Evolutionary conservation across 2,113 vertebrate species (phyloP), one percentile per base, ranked within the genome.

Genomic region (Dromiciops gliroides): DNA sequence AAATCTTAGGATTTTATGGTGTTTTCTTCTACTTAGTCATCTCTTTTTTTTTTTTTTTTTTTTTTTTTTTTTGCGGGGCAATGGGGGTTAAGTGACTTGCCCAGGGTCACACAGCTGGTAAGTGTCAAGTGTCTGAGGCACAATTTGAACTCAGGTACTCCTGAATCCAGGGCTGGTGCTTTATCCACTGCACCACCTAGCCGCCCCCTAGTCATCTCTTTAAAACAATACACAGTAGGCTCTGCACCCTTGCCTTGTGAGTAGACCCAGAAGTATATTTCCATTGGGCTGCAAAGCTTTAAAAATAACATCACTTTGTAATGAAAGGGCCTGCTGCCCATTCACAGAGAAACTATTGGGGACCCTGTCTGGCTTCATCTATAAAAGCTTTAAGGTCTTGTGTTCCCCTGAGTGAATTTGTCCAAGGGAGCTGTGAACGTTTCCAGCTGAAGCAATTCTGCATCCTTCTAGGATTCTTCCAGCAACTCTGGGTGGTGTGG

Each of bases 221-320:
- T 75, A 19, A 75, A 75, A 44, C 14, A 6, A 44, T 75, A 48
- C 10, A 26, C 47, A 31, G 44, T 48, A 56, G 28, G 4, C 10
- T 44, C 60, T 52, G 14, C 3, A n/a, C 0, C 1, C 50, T 50
- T 50, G 9, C 3, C 11, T 0, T 22, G 8, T 22, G 0, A 28
- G 28, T 48, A 2, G 12, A 19, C 1, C 12, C 56, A 48, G 31
- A 75, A 2, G 24, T 7, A 24, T 16, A 0, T 26, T 28, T 37
- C 19, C 23, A 23, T 28, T 19, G 31, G 28, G 12, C 24, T 8
- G 3, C 24, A n/a, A n/a, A 75, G 12, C 8, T 75, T 8, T 75
- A 22, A n/a, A 75, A 75, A 44, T 67, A 67, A 31, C 67, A n/a
- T 22, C 37, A 37, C 37, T 75, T 75, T 6, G 14, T 14, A n/a